Base-by-base conservation (phyloP, 2,113 vertebrate species). In the Tragulus kanchil region DNA sequence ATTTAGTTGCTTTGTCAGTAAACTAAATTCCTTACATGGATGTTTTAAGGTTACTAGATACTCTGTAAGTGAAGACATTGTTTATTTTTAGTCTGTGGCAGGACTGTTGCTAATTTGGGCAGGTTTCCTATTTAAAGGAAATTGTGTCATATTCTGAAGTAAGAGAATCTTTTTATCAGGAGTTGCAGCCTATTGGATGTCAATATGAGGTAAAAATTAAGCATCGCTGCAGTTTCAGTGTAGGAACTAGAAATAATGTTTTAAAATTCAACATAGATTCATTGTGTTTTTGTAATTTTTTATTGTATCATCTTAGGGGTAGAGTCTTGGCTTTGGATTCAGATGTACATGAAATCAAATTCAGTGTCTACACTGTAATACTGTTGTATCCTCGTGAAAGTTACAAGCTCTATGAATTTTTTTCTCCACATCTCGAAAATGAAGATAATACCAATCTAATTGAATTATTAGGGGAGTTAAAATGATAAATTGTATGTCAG, bases 311-410 rank as follows among this genome's bases (percentile, higher is more conserved):
- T 75, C 17, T 90, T 91, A 64, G 26, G 15, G 2, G 36, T 93
- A 61, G 25, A 94, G 2, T 75, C 9, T 89, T 96, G 85, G 6
- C 58, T 95, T 96, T 8, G 31, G 73, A 83, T 91, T 89, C n/a
- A 96, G 31, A 73, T n/a, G 65, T 73, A n/a, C 25, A 83, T 89
- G 42, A 96, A 85, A 67, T 97, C 48, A 96, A 94, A 94, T 96
- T 90, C 14, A 48, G 5, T 36, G 58, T 96, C 48, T 85, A 19
- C 4, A 14, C n/a, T 23, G 85, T 83, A 90, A 71, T 94, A 71
- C 3, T 89, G 8, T 54, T 91, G 1, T 73, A 64, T 79, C 8
- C 19, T 61, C 92, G 25, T 95, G 59, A 87, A 94, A 83, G 36
- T 78, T 85, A 25, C 0, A 81, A 78, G 36, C 42, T 95, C 10